Conservation (phyloP, 1,140 invertebrate species). For the Ceratina calcarata region DNA sequence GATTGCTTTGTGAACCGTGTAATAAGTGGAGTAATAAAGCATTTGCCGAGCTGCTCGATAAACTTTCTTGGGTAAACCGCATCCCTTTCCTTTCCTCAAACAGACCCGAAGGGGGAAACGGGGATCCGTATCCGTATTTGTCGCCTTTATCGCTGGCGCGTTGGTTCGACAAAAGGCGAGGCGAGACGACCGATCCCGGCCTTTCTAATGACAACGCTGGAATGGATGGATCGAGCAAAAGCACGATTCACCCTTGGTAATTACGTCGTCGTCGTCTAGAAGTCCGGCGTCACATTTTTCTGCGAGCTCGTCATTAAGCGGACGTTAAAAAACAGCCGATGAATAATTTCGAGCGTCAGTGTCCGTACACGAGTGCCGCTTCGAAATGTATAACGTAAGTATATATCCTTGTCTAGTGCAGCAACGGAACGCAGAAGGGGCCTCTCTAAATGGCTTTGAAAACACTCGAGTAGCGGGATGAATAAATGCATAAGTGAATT, state of each 20-base stretch:
- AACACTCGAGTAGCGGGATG: conserved; percentile 55
- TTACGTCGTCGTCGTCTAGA: no score
- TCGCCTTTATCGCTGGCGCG: no score
- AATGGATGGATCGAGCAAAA: no score
- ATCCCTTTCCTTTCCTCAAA: no score
- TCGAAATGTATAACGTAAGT: not conserved
- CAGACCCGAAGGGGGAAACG: not conserved
- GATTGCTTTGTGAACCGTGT: conserved; percentile 3
- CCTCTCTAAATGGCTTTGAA: conserved; percentile 43
- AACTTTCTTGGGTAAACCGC: conserved; percentile 4
- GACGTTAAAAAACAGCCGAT: conserved; percentile 19
- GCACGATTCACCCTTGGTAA: no score
- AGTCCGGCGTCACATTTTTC: conserved; percentile 1
- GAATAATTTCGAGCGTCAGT: conserved; percentile 50
- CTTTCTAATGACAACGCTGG: no score
- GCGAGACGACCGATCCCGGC: not conserved
- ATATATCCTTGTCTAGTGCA: conserved; percentile 21
- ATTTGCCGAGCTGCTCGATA: not conserved
- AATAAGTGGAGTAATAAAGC: conserved; percentile 14
- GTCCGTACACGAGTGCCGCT: not conserved
- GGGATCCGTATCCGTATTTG: not conserved
- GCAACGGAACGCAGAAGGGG: conserved; percentile 12
- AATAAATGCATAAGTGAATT: conserved; percentile 65
- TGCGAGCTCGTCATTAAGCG: not conserved
- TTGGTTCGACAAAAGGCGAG: not conserved